Base-by-base conservation (phyloP, 2,888 invertebrate genomes). In the Campopleginae sp. region DNA sequence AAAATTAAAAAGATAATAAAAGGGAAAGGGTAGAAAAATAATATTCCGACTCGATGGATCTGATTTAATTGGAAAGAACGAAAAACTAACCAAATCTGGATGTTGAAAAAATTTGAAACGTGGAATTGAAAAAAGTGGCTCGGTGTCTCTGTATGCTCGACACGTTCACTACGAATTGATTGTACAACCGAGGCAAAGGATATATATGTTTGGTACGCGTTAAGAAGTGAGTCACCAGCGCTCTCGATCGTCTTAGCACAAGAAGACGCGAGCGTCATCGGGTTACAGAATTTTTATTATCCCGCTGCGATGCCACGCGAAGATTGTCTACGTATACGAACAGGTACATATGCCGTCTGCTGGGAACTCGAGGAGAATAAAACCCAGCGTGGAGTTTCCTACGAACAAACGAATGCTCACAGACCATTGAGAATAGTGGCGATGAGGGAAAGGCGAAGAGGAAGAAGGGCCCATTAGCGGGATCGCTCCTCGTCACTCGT, bases 401-500 rank as follows among this genome's bases (percentile, higher is more conserved):
- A 51, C 23, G 76, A 33, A 51, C 10, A 33, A 51, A 27, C 27
- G 14, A 58, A 27, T 58, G 27, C 58, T 27, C 58, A 27, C 27
- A 14, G 58, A 58, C 27, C 27, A 27, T 33, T 10, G 63, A 66
- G 76, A 42, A 58, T 38, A 38, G 27, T 27, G 23, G 63, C 10
- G 27, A 38, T 19, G 63, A 31, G 23, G 23, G 6, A 51, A n/a
- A 38, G 48, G n/a, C 19, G 6, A 48, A 27, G 14, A 48, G 19
- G 42, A 44, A 33, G n/a, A 66, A 42, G 66, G 66, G 33, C 46
- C 70, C 71, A 71, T 72, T 63, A 79, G 33, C 33, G 38, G 63
- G 63, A 19, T 38, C 63, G 79, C 42, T 38, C 33, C 42, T 79
- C 79, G 61, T 79, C 71, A 79, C 79, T 63, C 38, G 31, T 79